These are phyloP conservation scores for Falco concolor DNA, from an alignment of 2,797 vertebrate species.

Conservation along the genomic window DNA sequence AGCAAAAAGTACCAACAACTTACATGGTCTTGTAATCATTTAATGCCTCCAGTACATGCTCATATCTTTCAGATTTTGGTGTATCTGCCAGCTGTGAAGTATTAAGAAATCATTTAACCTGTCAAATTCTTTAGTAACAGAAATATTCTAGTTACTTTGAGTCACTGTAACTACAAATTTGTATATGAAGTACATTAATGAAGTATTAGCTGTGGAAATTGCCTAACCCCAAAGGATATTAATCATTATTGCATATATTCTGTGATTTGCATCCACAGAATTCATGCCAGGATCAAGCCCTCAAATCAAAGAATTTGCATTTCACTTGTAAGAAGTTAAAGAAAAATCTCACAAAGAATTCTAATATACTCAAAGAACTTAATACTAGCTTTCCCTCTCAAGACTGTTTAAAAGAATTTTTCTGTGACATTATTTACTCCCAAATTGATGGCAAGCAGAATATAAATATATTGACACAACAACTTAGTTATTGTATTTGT, in stretches of 20 bases:
- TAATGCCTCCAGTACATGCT: slow-evolving; percentile 88
- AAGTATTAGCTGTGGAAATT: background rate
- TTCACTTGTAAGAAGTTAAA: background rate
- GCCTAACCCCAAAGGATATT: background rate
- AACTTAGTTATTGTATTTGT: background rate
- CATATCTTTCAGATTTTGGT: slow-evolving; percentile 87
- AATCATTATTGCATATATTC: background rate
- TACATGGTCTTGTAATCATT: slow-evolving; percentile 95
- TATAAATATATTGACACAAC: background rate
- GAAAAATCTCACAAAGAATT: background rate
- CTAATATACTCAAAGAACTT: background rate
- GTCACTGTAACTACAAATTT: background rate
- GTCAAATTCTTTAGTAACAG: slow-evolving; percentile 13
- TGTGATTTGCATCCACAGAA: background rate
- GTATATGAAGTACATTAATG: background rate
- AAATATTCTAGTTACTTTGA: background rate
- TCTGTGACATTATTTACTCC: background rate
- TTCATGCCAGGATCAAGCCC: background rate
- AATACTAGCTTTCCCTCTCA: background rate
- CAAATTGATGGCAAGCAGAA: background rate
- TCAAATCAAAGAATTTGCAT: background rate
- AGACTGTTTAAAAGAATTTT: background rate
- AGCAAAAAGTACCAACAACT: slow-evolving; percentile 64
- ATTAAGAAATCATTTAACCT: slow-evolving; percentile 70
- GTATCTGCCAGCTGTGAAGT: slow-evolving; percentile 86